Conservation (phyloP, 2,797 vertebrate species). For the Melanotaenia nigrans region DNA sequence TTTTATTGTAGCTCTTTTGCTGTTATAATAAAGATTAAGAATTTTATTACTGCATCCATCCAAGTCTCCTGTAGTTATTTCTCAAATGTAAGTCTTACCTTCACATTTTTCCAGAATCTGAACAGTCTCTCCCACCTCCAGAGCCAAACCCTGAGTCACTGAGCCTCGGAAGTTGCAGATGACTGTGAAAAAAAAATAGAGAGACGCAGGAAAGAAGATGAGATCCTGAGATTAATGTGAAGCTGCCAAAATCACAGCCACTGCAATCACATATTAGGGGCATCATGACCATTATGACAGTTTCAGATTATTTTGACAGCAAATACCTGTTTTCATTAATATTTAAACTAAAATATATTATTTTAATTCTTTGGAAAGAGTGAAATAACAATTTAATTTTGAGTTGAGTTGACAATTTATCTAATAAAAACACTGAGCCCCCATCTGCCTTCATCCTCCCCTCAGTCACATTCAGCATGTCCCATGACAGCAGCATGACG, state of each 20-base stretch:
- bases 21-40: background rate
- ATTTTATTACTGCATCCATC: background rate
- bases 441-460: background rate
- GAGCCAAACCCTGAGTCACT: slow-evolving; percentile 88
- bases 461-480: background rate
- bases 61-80: background rate
- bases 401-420: background rate
- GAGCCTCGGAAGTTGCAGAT: slow-evolving; percentile 93
- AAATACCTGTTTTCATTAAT: background rate
- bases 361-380: background rate
- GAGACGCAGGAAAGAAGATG: background rate
- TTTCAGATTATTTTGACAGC: background rate
- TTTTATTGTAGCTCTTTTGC: background rate
- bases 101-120: slow-evolving; percentile 97
- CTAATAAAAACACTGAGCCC: background rate
- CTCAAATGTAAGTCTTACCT: slow-evolving; percentile 82
- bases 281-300: background rate
- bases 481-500: slow-evolving; percentile 24
- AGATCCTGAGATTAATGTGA: background rate
- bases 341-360: background rate
- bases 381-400: background rate
- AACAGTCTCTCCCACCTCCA: slow-evolving; percentile 96
- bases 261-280: background rate
- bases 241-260: background rate
- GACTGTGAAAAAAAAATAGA: slow-evolving; percentile 71